Base-by-base conservation (phyloP, 2,113 vertebrate species). In the Lipotes vexillifer region DNA sequence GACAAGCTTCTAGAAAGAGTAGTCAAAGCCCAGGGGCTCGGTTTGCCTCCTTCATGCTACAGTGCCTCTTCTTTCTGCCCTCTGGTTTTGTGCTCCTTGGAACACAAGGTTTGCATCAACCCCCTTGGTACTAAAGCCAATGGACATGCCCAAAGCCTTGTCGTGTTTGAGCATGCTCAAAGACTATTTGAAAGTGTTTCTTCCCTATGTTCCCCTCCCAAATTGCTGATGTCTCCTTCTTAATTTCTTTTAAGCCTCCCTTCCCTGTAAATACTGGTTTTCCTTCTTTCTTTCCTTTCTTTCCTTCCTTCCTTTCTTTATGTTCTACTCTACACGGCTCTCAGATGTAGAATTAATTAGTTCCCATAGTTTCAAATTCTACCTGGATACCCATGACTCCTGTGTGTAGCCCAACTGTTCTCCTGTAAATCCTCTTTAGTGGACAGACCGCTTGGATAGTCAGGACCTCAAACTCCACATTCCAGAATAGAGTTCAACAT, bases 1-100 rank as follows among this genome's bases (percentile, higher is more conserved):
- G 57, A 86, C 29, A 75, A 65, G 72, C n/a, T 74, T 87, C 74
- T 41, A 68, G 29, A 83, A 86, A 71, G 6, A 69, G 36, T 1
- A 14, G 12, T 5, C 66, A 18, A 13, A 0, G 1, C 41, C 4
- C 13, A 18, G 31, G 23, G 57, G 2, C n/a, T 77, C 5, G 1
- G 25, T n/a, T 52, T 78, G 68, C 12, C 52, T 23, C 72, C 15
- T 1, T 72, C 8, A 0, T 4, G 17, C 17, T 46, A 36, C 23
- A 65, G 66, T 4, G 2, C 4, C 17, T 75, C 33, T 49, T 21
- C 33, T 71, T 74, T 83, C 69, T 57, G 10, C 21, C 29, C 31
- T 63, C 4, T 13, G 23, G 17, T 11, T 65, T 57, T 81, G 33
- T 15, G 36, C 9, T 63, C 52, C 44, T 38, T 2, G 0, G 17